phyloP scores from a whole-genome alignment of 2,797 vertebrate species.

The Sphenodon punctatus region DNA sequence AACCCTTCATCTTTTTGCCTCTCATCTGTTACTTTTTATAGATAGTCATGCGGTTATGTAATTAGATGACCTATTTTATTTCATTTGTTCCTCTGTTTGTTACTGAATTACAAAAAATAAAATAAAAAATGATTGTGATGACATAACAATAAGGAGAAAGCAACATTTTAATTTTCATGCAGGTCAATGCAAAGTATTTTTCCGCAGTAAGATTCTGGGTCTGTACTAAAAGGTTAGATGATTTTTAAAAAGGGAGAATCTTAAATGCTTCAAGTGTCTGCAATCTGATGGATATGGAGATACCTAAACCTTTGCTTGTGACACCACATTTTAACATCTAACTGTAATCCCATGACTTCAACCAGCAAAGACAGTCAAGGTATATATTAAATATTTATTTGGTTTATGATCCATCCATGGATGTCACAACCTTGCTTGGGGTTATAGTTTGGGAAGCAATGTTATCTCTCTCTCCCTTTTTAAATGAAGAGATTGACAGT shows the following conservation, averaged over 20 bases:
- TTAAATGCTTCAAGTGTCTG: conserved; percentile 35
- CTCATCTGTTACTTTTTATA: conserved; percentile 50
- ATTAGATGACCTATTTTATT: conserved; percentile 56
- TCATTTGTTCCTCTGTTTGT: conserved; percentile 40
- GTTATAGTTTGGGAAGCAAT: too few relatives aligned
- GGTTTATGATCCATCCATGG: too few relatives aligned
- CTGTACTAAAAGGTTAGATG: not conserved
- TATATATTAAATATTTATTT: too few relatives aligned
- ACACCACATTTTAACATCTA: too few relatives aligned
- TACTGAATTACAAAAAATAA: too few relatives aligned
- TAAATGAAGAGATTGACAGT: too few relatives aligned
- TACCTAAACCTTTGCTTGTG: too few relatives aligned
- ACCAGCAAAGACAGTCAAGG: too few relatives aligned
- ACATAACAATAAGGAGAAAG: not conserved
- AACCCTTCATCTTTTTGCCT: conserved; percentile 40
- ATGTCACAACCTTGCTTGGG: too few relatives aligned
- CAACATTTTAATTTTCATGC: not conserved
- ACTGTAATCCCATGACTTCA: too few relatives aligned
- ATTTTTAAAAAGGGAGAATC: too few relatives aligned
- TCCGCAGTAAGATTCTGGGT: not conserved
- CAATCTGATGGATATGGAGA: conserved; percentile 1
- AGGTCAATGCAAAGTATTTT: conserved; percentile 12
- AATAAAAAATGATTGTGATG: conserved; percentile 27
- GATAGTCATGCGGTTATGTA: conserved; percentile 56
- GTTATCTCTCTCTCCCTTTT: too few relatives aligned